phyloP scores from a whole-genome alignment of 2,797 vertebrate species.

The Oryzias dopingdopingensis region DNA sequence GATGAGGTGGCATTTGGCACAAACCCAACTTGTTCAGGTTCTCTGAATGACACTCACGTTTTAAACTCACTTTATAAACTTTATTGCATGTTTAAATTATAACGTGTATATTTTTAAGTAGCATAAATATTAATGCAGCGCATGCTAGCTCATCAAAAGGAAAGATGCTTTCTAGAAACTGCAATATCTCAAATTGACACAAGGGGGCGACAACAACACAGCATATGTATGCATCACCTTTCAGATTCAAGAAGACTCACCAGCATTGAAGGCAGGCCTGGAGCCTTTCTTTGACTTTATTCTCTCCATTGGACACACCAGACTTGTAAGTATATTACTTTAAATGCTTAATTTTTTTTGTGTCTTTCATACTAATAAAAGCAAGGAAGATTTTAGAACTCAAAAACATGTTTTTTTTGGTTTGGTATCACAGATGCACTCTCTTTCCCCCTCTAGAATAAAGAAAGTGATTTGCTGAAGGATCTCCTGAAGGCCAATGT shows the following conservation, averaged over 20 bases:
- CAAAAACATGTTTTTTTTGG: no score
- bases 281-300: slow-evolving; percentile 98
- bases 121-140: background rate
- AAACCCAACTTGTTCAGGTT: slow-evolving; percentile 5
- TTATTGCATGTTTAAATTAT: accelerated
- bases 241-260: slow-evolving; percentile 91
- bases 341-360: background rate
- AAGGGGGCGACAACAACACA: slow-evolving; percentile 16
- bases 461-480: slow-evolving; percentile 88
- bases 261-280: slow-evolving; percentile 87
- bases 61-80: background rate
- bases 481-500: slow-evolving; percentile 92
- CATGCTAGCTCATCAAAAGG: background rate
- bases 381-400: no score
- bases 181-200: slow-evolving; percentile 24
- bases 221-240: slow-evolving; percentile 10
- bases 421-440: background rate
- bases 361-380: background rate
- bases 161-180: slow-evolving; percentile 3
- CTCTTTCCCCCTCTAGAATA: slow-evolving; percentile 76
- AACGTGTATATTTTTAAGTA: no score
- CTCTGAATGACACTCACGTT: accelerated
- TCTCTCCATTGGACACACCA: slow-evolving; percentile 88
- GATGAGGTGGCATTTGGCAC: slow-evolving; percentile 68
- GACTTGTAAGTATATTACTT: slow-evolving; percentile 82